Conservation (phyloP, 2,797 vertebrate genomes). For the Gallinago stenura region DNA sequence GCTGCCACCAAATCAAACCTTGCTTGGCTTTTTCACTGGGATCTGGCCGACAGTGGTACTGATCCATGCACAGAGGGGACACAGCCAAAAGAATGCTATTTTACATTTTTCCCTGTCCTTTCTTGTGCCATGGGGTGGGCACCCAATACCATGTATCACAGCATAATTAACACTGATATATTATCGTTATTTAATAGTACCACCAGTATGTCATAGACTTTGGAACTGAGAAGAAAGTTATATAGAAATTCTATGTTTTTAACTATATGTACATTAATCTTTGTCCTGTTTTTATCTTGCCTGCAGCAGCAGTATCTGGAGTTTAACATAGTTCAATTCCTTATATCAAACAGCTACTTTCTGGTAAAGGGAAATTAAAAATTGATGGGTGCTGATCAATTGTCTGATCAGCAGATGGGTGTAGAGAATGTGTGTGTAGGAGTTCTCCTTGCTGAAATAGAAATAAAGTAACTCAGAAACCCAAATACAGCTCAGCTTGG, state of each 20-base stretch:
- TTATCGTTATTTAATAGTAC: neutral
- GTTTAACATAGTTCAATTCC: neutral
- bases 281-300: neutral
- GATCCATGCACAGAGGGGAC: neutral
- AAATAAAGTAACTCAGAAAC: constrained; percentile 13
- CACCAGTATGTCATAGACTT: neutral
- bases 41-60: neutral
- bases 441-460: neutral
- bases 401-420: neutral
- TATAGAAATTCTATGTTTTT: neutral
- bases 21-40: neutral
- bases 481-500: constrained; percentile 39
- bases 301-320: neutral
- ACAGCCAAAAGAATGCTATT: neutral
- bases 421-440: neutral
- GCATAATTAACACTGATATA: neutral
- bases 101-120: neutral
- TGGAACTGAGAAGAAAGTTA: neutral
- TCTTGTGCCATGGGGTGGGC: neutral
- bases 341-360: neutral
- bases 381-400: neutral
- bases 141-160: neutral
- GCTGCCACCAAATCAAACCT: neutral
- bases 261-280: neutral
- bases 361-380: neutral